Conservation (phyloP, 2,888 invertebrate genomes). For the Ennomos erosarius region DNA sequence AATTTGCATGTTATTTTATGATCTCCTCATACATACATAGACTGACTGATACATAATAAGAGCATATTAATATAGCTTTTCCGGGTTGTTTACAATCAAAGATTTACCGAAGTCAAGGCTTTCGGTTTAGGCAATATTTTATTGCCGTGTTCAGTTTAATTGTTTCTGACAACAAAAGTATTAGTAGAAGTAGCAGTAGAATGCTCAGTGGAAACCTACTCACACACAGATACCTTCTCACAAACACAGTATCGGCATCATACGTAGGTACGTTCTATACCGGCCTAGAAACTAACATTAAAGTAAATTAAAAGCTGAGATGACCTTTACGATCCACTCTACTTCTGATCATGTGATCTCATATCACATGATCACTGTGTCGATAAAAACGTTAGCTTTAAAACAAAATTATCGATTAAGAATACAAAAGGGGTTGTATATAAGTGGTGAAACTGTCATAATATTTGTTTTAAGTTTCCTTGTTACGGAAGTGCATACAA, state of each 20-base stretch:
- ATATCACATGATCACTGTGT: slow-evolving; percentile 10
- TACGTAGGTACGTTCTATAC: neutral
- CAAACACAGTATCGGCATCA: too few relatives aligned
- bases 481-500: too few relatives aligned
- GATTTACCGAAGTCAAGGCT: neutral
- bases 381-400: too few relatives aligned
- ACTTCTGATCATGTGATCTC: slow-evolving; percentile 15
- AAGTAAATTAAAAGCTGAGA: slow-evolving; percentile 13
- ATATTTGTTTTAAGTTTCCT: too few relatives aligned
- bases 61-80: neutral
- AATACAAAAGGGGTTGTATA: too few relatives aligned
- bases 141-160: too few relatives aligned
- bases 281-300: slow-evolving; percentile 11
- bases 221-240: neutral
- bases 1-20: neutral
- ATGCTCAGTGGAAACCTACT: neutral
- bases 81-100: neutral
- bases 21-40: neutral
- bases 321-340: slow-evolving; percentile 12
- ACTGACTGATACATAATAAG: neutral
- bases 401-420: too few relatives aligned
- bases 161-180: neutral
- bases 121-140: too few relatives aligned
- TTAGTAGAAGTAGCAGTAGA: neutral
- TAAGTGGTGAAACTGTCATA: too few relatives aligned